A percentile compares a stretch with the other conserved stretches of the same genome.
Conservation (phyloP, 2,888 invertebrate genomes). For the Diachrysia chrysitis region DNA sequence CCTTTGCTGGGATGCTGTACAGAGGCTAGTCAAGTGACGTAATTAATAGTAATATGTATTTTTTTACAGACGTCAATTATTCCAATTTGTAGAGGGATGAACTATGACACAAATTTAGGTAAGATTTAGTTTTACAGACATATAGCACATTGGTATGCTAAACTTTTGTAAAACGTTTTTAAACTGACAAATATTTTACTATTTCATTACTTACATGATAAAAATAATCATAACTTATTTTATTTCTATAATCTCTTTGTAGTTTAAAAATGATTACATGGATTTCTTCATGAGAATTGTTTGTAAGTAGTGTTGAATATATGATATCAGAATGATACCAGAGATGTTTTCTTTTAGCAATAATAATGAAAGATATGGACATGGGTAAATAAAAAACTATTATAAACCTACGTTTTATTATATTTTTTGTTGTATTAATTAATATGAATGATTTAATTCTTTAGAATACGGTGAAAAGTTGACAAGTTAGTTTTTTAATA, state of each 20-base stretch:
- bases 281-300: too few relatives aligned
- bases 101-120: slow-evolving; percentile 39
- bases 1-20: too few relatives aligned
- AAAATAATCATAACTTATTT: too few relatives aligned
- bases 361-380: slow-evolving; percentile 41
- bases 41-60: background rate
- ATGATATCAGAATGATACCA: too few relatives aligned
- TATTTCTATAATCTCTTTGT: too few relatives aligned
- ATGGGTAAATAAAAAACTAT: slow-evolving; percentile 29
- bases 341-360: slow-evolving; percentile 19
- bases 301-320: too few relatives aligned
- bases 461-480: slow-evolving; percentile 68
- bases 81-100: slow-evolving; percentile 6
- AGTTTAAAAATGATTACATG: too few relatives aligned
- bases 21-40: background rate
- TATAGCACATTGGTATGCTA: too few relatives aligned
- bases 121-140: too few relatives aligned
- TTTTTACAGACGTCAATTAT: slow-evolving; percentile 23
- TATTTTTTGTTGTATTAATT: background rate
- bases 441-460: slow-evolving; percentile 8
- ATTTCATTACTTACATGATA: too few relatives aligned
- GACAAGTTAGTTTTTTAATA: slow-evolving; percentile 62
- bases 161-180: too few relatives aligned
- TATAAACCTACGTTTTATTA: background rate
- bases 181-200: too few relatives aligned